A percentile compares a stretch with the other conserved stretches of the same genome.
These are phyloP conservation scores for Gryllus longicercus DNA, from an alignment of 2,888 invertebrate genomes.

Conservation along the genomic window DNA sequence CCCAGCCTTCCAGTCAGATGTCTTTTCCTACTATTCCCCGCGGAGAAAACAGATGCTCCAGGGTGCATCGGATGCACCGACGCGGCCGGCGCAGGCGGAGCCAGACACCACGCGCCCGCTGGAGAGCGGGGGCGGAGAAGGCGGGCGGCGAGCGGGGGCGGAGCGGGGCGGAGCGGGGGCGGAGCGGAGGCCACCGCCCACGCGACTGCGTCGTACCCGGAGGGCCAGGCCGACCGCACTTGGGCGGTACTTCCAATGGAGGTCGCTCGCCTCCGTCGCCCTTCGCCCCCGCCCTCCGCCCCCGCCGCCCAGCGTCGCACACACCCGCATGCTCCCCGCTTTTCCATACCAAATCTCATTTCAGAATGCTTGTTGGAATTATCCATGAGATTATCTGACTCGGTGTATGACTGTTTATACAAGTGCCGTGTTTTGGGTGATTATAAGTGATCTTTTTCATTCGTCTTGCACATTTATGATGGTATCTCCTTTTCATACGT, in stretches of 20 bases:
- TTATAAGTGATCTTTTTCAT: slow-evolving; percentile 1
- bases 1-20: too few species aligned
- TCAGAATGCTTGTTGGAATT: neutral
- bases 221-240: neutral
- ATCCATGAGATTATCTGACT: neutral
- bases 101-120: too few species aligned
- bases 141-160: neutral
- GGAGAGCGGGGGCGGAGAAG: neutral
- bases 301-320: too few species aligned
- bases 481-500: neutral
- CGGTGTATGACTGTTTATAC: slow-evolving; percentile 8
- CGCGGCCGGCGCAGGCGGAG: too few species aligned
- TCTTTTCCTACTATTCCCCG: too few species aligned
- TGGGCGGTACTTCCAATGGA: neutral
- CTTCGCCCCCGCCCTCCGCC: too few species aligned
- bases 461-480: slow-evolving; percentile 17
- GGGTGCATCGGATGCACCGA: too few species aligned
- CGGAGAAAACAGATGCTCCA: too few species aligned
- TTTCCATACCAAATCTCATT: neutral
- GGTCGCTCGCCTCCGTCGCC: neutral
- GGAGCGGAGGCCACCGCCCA: neutral
- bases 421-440: slow-evolving; percentile 17
- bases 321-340: neutral
- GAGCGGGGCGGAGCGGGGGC: neutral
- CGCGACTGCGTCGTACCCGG: neutral